Base-by-base conservation (phyloP, 1,140 invertebrate genomes). In the Rhyacophila brunnea region DNA sequence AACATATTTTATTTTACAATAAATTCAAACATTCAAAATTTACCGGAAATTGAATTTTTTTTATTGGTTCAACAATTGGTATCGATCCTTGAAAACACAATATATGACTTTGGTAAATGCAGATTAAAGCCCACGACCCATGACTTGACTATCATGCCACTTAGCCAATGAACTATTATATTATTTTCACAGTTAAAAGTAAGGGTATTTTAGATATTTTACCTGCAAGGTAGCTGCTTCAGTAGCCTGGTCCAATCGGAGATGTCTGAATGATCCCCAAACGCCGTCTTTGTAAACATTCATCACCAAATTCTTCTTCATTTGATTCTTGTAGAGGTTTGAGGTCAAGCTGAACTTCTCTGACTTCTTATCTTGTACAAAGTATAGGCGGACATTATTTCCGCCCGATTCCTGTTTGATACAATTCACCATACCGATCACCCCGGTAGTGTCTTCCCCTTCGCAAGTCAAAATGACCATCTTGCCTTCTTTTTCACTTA, bases 391-490 rank as follows among this genome's bases (percentile, higher is more conserved):
- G 9, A 92, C 76, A 66, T 85, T 85, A 43, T 83, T 75, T 45
- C 92, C 92, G 45, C 90, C 91, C 7, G 86, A 80, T 77, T 98
- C 95, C 65, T 84, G 83, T 66, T 88, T 87, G 36, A 98, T 78
- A 71, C 96, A 98, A 65, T 92, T 95, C 50, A 90, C 86, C 62
- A 98, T 74, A 42, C 96, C 96, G 44, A 96, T 75, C 18, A 95
- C 80, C 50, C 96, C 95, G 70, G 56, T 42, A 34, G 60, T 59
- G 60, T 86, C 82, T 68, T 89, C 84, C 0, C 80, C 81, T 69
- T 88, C 81, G 45, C 81, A 82, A n/a, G 90, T 83, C 6, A 93
- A 70, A 68, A 92, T 85, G 32, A 94, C 78, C 63, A 85, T 84
- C 54, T 82, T 74, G 18, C 73, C 71, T 65, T 81, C 80, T 46